These are phyloP conservation scores for Myotis brandtii DNA, from an alignment of 2,113 vertebrate genomes.

Conservation along the genomic window DNA sequence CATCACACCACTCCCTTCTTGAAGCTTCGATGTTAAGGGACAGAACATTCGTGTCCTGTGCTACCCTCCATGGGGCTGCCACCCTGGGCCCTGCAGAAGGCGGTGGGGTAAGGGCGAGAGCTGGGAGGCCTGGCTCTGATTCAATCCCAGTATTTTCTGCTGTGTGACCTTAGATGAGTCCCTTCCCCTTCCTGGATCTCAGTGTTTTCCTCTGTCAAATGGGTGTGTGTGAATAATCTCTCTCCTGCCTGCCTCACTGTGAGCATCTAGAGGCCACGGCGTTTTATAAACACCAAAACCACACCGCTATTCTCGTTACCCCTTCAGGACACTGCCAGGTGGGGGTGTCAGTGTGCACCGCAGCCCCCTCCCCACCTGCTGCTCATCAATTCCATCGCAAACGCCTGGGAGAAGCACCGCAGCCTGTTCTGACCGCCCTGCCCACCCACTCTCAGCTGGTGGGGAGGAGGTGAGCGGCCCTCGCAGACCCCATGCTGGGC, in stretches of 20 bases:
- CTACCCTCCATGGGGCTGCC: not conserved
- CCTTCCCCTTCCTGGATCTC: not conserved
- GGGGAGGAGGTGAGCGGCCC: not conserved
- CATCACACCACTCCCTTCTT: not conserved
- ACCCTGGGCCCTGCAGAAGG: not conserved
- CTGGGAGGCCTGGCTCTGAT: not conserved
- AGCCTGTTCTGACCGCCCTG: not conserved
- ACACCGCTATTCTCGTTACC: rapidly evolving
- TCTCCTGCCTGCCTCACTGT: not conserved
- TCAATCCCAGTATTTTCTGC: not conserved
- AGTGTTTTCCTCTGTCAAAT: not conserved
- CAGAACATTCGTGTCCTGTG: rapidly evolving
- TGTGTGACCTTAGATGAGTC: not conserved
- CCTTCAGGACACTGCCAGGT: not conserved
- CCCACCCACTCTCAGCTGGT: not conserved
- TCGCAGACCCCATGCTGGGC: not conserved
- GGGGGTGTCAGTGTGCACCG: not conserved
- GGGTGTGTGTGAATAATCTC: not conserved
- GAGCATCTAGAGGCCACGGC: not conserved
- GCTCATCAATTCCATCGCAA: not conserved
- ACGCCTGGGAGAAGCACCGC: not conserved
- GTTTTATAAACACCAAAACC: not conserved
- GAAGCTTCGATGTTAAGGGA: not conserved
- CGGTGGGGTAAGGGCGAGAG: too few relatives aligned
- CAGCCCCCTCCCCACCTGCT: not conserved